Base-by-base conservation (phyloP, 1,140 invertebrate species). In the Lepidurus arcticus region DNA sequence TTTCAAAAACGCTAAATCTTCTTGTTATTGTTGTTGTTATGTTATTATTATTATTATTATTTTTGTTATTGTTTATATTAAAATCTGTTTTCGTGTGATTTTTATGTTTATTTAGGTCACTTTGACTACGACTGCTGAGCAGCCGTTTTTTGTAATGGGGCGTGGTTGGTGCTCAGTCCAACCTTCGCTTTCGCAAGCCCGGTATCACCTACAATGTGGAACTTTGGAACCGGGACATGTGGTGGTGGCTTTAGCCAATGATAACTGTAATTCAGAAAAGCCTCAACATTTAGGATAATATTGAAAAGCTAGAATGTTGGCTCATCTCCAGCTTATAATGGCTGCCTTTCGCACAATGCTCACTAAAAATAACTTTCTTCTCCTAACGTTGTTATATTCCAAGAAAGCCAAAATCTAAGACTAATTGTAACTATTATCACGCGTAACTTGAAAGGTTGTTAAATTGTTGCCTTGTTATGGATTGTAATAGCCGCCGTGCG, bases 261-360 rank as follows among this genome's bases (percentile, higher is more conserved):
- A 65, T 0, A 13, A 65, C 21, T 13, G 16, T 13, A 65, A 65
- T 7, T n/a, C 21, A 21, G 53, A 65, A 7, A 65, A 65, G 53
- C 53, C 53, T 65, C 53, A 65, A 16, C 53, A 21, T 65, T 7
- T 65, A 65, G 53, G 21, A n/a, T 65, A 65, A 16, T 65, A n/a
- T 65, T 65, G 16, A 65, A 7, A 65, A 65, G 21, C 53, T 16
- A 65, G 4, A 65, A 65, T 65, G 13, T 65, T 21, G 21, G 53
- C 16, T 65, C n/a, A n/a, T n/a, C 53, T 7, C 21, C 53, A 65
- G 53, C 53, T 65, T 65, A 65, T 65, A 13, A n/a, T 34, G 16
- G 53, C 53, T 65, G 53, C 53, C 53, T 65, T 65, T 65, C 53
- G 53, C 53, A 65, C 53, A 65, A 65, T 65, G 53, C 53, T 65